Conservation (phyloP, 1,140 invertebrate genomes). For the Paracyclopina nana region DNA sequence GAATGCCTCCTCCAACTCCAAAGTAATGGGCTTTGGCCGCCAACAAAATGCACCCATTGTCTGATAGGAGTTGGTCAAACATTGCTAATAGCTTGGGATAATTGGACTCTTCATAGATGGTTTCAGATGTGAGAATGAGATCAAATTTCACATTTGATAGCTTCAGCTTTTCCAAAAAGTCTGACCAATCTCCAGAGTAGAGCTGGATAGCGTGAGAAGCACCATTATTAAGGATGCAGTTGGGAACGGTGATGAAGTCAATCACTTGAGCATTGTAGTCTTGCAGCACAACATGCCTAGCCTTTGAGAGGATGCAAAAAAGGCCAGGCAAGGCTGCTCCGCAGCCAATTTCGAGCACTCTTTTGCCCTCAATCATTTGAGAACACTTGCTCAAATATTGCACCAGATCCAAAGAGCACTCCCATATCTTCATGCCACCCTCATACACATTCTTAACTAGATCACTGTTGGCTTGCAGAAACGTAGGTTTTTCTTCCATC, state of each 20-base stretch:
- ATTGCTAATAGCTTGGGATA: conserved; percentile 24
- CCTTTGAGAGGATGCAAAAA: conserved; percentile 22
- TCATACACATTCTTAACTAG: conserved; percentile 12
- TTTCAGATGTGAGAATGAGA: conserved; percentile 27
- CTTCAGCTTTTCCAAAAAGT: conserved; percentile 12
- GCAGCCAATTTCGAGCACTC: conserved; percentile 24
- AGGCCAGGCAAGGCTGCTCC: conserved; percentile 26
- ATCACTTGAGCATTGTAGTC: conserved; percentile 25
- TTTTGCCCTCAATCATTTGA: neutral
- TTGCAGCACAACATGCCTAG: conserved; percentile 24
- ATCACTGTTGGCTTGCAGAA: neutral
- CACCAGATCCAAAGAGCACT: conserved; percentile 17
- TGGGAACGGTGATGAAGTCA: conserved; percentile 24
- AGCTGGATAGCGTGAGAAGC: conserved; percentile 19
- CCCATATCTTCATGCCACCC: conserved; percentile 18
- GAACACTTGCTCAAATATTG: conserved; percentile 1
- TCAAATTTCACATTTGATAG: conserved; percentile 22
- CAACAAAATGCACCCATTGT: conserved; percentile 21
- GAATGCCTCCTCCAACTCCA: conserved; percentile 27
- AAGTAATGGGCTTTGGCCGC: conserved; percentile 28
- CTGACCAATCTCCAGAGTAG: conserved; percentile 24
- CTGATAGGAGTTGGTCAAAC: conserved; percentile 21
- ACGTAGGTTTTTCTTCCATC: neutral
- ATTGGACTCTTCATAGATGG: conserved; percentile 25
- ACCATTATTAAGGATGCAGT: conserved; percentile 22